These are phyloP conservation scores for Natator depressus DNA, from an alignment of 2,113 vertebrate species.

Conservation along the genomic window DNA sequence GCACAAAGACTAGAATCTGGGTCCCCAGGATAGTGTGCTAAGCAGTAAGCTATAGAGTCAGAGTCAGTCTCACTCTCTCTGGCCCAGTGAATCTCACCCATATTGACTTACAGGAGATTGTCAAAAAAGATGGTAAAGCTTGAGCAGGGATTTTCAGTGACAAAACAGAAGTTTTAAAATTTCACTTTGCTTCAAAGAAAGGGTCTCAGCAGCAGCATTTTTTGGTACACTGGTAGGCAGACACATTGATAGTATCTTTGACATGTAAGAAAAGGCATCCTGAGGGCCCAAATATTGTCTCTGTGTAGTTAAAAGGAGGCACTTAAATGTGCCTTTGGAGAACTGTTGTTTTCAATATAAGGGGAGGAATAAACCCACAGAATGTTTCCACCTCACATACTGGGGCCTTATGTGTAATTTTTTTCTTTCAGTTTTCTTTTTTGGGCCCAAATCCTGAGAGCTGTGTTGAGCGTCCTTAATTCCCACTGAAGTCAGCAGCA, in stretches of 20 bases:
- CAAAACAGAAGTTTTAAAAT: constrained; percentile 68
- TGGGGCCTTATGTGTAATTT: not conserved
- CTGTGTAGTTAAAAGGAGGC: constrained; percentile 57
- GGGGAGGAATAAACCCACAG: constrained; percentile 8
- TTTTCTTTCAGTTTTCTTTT: not conserved
- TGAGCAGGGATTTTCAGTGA: constrained; percentile 57
- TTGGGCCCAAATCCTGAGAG: not conserved
- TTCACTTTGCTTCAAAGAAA: constrained; percentile 67
- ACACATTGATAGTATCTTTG: constrained; percentile 72
- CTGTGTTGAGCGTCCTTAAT: not conserved
- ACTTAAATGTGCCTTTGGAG: constrained; percentile 14
- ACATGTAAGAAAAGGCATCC: constrained; percentile 60
- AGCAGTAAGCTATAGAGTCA: not conserved
- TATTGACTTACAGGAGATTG: not conserved
- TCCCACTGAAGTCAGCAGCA: not conserved
- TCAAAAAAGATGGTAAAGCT: constrained; percentile 45
- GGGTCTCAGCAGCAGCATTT: constrained; percentile 39
- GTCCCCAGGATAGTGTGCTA: not conserved
- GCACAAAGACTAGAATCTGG: not conserved
- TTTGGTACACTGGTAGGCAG: constrained; percentile 59
- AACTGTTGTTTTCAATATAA: constrained; percentile 46
- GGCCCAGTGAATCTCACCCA: not conserved
- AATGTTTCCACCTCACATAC: constrained; percentile 35
- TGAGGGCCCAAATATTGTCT: constrained; percentile 46
- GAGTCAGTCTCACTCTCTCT: not conserved